Evolutionary conservation across 92 coral and sea anemone species (phyloP), one percentile per base, ranked within the genome.

Genomic region (Galaxea fascicularis): DNA sequence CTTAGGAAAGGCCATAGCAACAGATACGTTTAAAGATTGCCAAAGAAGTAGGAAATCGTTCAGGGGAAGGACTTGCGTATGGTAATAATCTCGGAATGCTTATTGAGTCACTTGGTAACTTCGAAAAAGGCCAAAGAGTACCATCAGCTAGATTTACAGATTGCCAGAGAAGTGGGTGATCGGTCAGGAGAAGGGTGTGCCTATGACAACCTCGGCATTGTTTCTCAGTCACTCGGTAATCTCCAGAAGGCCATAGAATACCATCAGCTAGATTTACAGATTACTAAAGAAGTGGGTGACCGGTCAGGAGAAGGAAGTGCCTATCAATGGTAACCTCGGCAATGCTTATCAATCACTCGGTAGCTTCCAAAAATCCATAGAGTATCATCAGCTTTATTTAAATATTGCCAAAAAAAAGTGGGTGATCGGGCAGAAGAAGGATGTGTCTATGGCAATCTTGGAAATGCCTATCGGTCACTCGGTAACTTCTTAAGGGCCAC

Each of bases 361-460:
- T 21, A n/a, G 21, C 8, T 59, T 20, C 8, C 20, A 59, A 59
- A 10, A 20, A 59, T 25, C 65, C 25, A 18, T 59, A 59, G 65
- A 21, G 27, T 59, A 59, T 27, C 65, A 59, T n/a, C 6, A 59
- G n/a, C 26, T 20, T 4, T 11, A 22, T 21, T 10, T 59, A 4
- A 59, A n/a, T 20, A 59, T 59, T 59, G 65, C 65, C n/a, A n/a
- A n/a, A 59, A 59, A 20, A 27, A 59, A 59, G 65, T 59, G 26
- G 65, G 65, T 4, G 65, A 59, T n/a, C 7, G 11, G 65, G 27
- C 6, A 20, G 65, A 14, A 11, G 65, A 59, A n/a, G 65, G 65
- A 21, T 8, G 27, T 20, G 65, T 27, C 26, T 20, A 59, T 21
- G 25, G 26, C 65, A 7, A n/a, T 21, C 65, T 59, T 18, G 65